Evolutionary conservation across 2,888 invertebrate species (phyloP), one percentile per base, ranked within the genome.

Genomic region (Sycophila texana): DNA sequence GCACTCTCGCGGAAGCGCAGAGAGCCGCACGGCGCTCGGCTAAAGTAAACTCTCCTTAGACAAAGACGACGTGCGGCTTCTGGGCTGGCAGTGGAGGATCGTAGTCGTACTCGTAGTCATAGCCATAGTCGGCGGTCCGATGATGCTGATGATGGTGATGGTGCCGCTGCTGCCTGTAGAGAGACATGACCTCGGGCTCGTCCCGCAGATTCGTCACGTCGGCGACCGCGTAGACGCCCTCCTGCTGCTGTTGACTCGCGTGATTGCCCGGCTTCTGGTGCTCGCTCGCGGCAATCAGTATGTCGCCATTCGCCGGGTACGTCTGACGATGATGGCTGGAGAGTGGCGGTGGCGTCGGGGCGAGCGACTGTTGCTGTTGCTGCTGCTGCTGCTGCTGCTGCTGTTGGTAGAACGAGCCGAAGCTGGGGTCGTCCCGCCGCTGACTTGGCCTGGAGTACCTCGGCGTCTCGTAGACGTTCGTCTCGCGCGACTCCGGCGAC

Each of bases 31-130:
- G 13, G 4, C 22, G 26, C 10, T 2, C 47, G 26, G 30, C 30
- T 47, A 63, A 20, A 61, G 30, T 4, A 18, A 14, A 18, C 18
- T 4, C 30, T 13, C n/a, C 60, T 63, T 74, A 90, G 77, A 90
- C 90, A 77, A 90, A 90, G 71, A 90, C 90, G 57, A 90, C 88
- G 83, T 90, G 90, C n/a, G 90, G 88, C 81, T 89, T 89, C 76
- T 89, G 87, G 65, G 88, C 86, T 26, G 88, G 79, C 72, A 79
- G 77, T 16, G 86, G 83, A 58, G 84, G 81, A 67, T 89, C 88
- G 84, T 88, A 89, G 76, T 89, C 86, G 82, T 86, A 87, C 65
- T 89, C 87, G 83, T 86, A 87, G 61, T 89, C 88, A 82, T 87
- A 88, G 80, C 86, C 86, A 68, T 88, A 88, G 77, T 87, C 87